Conservation (phyloP, 2,888 invertebrate genomes). For the Alloscopus bannaensis region DNA sequence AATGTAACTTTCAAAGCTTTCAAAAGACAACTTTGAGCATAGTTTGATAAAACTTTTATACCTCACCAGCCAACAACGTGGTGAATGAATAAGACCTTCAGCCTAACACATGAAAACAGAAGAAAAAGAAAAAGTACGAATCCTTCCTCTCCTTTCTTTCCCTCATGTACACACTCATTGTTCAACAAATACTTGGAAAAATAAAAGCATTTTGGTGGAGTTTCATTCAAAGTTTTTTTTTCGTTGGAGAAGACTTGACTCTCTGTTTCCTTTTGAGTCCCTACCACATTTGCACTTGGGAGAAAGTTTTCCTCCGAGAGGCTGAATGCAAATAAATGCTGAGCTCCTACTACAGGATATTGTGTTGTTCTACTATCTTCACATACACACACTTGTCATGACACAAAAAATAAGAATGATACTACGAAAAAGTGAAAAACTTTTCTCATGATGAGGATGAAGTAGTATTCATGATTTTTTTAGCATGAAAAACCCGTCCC, state of each 20-base stretch:
- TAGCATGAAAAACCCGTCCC: too few relatives aligned
- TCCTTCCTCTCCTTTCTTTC: too few relatives aligned
- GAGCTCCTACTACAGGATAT: too few relatives aligned
- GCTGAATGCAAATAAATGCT: neutral
- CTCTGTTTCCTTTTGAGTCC: neutral
- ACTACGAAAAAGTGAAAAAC: conserved; percentile 8
- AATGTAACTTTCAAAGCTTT: neutral
- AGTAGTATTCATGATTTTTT: conserved; percentile 16
- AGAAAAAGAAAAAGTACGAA: too few relatives aligned
- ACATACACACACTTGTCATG: too few relatives aligned
- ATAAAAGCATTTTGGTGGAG: too few relatives aligned
- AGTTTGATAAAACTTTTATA: conserved; percentile 26
- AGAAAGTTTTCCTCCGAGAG: neutral
- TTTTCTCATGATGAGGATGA: conserved; percentile 14
- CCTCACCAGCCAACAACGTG: neutral
- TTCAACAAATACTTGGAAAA: too few relatives aligned
- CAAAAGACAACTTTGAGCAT: conserved; percentile 23
- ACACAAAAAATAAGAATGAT: conserved; percentile 13
- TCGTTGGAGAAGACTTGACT: conserved; percentile 1
- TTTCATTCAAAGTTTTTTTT: too few relatives aligned
- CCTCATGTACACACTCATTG: too few relatives aligned
- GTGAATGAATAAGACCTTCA: conserved; percentile 27
- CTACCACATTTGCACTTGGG: neutral
- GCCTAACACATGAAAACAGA: too few relatives aligned
- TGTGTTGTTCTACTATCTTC: conserved; percentile 15